These are phyloP conservation scores for Crossoptilon crossoptilon DNA, from an alignment of 2,797 vertebrate genomes.

Conservation along the genomic window DNA sequence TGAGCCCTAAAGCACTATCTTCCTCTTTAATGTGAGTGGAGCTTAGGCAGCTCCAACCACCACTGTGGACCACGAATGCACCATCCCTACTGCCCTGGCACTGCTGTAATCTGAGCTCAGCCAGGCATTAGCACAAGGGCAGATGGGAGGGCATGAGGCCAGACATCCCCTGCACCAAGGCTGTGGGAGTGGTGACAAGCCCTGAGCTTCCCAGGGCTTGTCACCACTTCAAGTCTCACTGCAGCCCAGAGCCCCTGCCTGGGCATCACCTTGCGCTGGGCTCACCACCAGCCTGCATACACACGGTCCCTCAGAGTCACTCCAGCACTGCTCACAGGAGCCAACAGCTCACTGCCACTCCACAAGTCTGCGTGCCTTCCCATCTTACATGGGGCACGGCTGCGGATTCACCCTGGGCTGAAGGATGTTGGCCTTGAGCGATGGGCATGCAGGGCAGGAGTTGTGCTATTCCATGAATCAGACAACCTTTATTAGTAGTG, in stretches of 20 bases:
- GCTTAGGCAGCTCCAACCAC: neutral
- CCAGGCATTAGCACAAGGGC: conserved; percentile 21
- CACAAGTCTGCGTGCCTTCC: neutral
- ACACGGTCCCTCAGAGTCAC: neutral
- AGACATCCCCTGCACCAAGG: accelerated
- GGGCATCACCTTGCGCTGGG: neutral
- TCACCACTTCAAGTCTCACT: accelerated
- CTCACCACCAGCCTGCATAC: neutral
- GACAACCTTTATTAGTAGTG: conserved; percentile 10
- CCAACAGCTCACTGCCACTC: accelerated
- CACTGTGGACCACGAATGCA: accelerated
- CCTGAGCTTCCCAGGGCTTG: accelerated
- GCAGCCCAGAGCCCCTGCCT: too few species aligned
- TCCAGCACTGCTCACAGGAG: neutral
- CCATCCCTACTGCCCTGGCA: neutral
- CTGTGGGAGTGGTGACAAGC: neutral
- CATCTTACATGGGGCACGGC: accelerated
- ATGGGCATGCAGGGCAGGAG: neutral
- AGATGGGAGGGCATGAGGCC: neutral
- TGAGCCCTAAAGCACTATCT: neutral
- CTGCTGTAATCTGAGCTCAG: conserved; percentile 20
- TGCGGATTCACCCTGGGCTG: neutral
- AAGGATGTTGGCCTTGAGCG: too few species aligned
- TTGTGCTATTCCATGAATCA: neutral
- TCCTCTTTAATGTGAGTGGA: neutral